Base-by-base conservation (phyloP, 2,113 vertebrate genomes). In the Terrapene triunguis region DNA sequence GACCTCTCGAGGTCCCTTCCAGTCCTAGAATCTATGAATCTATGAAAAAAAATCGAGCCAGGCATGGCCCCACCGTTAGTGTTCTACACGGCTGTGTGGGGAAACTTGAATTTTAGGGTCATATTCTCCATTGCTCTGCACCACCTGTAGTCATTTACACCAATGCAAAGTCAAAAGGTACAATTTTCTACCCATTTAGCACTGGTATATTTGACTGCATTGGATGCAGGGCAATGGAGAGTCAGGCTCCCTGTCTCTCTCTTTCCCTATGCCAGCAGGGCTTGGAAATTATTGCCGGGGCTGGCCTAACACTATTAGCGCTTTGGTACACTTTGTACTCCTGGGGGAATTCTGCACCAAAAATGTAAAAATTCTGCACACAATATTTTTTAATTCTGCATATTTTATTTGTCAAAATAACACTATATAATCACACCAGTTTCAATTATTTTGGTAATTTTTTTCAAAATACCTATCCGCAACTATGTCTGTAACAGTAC, bases 221-320 rank as follows among this genome's bases (percentile, higher is more conserved):
- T 10, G 5, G 13, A 47, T 29, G 13, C 42, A 47, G 74, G 6
- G 24, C 42, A 84, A 65, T 22, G 65, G 79, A 59, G 19, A 89
- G 53, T 59, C 86, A 87, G 62, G 69, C 4, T 29, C 48, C 0
- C 74, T 88, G 78, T 65, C 82, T 47, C 47, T 50, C 80, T 79
- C 90, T 27, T 62, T 35, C 55, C 69, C 81, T 85, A 80, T 83
- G 10, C 48, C 57, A 96, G 38, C 82, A 48, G 80, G 47, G 42
- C 82, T 57, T 72, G 78, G 22, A 35, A 80, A 80, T 1, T 29
- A 29, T 76, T 80, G 48, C 79, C 48, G 35, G 53, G 80, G 42
- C 69, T 54, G 78, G 89, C 55, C 76, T 80, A 83, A 65, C 44
- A 21, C 42, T 44, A 1, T 84, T 50, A 80, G 90, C 8, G 48